Percentiles rank a stretch among this genome's conserved stretches.
These are phyloP conservation scores for Oeneis ivallda DNA, from an alignment of 2,888 invertebrate species.

Conservation along the genomic window DNA sequence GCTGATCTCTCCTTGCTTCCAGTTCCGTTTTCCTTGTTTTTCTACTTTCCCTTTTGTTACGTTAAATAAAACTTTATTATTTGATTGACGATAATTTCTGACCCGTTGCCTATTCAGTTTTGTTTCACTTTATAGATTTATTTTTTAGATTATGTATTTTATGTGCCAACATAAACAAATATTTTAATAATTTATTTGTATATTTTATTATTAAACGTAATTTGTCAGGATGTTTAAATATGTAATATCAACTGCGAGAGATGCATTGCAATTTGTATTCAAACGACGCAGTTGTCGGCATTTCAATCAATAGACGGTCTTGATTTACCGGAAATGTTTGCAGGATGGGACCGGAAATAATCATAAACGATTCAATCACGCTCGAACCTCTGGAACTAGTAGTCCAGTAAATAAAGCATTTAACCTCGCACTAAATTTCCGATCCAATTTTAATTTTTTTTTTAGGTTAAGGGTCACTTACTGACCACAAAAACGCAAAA, in stretches of 20 bases:
- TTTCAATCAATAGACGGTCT: not conserved
- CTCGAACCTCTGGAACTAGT: not conserved
- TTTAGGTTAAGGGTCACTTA: too few species aligned
- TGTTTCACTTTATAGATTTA: not conserved
- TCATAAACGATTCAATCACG: not conserved
- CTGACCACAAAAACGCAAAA: too few species aligned
- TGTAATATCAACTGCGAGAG: not conserved
- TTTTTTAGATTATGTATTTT: too few species aligned
- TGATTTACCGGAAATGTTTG: not conserved
- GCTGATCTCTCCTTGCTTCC: conserved; percentile 29
- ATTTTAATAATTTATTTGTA: not conserved
- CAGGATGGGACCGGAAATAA: not conserved
- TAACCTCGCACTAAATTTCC: too few species aligned
- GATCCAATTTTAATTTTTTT: too few species aligned
- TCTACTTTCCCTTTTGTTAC: conserved; percentile 18
- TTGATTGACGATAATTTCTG: too few species aligned
- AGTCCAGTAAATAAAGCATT: too few species aligned
- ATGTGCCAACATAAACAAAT: not conserved
- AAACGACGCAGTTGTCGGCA: not conserved
- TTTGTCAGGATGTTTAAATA: not conserved
- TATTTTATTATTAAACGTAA: not conserved
- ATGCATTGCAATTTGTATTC: not conserved
- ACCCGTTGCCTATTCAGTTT: not conserved
- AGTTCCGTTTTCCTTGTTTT: conserved; percentile 32
- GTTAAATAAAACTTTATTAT: not conserved